Base-by-base conservation (phyloP, 2,888 invertebrate genomes). In the Drosophila testacea region DNA sequence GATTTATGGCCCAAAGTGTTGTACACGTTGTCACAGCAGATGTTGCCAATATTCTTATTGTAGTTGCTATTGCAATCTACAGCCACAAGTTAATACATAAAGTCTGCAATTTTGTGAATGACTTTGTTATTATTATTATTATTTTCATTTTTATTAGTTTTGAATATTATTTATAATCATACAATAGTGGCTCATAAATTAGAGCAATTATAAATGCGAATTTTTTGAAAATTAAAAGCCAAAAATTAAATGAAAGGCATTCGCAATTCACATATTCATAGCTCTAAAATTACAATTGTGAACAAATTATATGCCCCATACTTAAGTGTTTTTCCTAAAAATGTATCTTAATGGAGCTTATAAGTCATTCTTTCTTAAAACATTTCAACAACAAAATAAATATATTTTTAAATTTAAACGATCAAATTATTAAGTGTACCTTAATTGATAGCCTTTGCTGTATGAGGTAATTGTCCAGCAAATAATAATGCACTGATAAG, bases 401-500 rank as follows among this genome's bases (percentile, higher is more conserved):
- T 6, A 7, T 6, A 7, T 6, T 30, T 30, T 30, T 30, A 5
- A 30, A 1, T 30, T 30, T 30, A 30, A 5, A 1, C 30, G 7
- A 30, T 4, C 30, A 30, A 5, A 30, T 5, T 30, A 30, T 30
- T 9, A 13, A 34, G 34, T 36, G 55, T 9, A 27, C 34, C 44
- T 56, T 44, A 22, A 27, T 36, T 1, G 9, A 13, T 34, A 4
- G 44, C 55, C 72, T 70, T 71, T 71, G 73, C 64, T 63, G 55
- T 54, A 46, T 69, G 74, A 79, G 73, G 75, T 34, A 68, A 76
- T 75, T 75, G 56, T 61, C 42, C 55, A 52, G 36, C 56, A 48
- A 73, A 69, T 55, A 50, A 63, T 63, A 78, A 62, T 73, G 64
- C 48, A 36, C 32, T 62, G 87, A 88, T 88, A 86, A 80, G 69